A percentile compares a stretch with the other conserved stretches of the same genome.
phyloP scores from a whole-genome alignment of 1,140 invertebrate species.

The Bilobella aurantiaca region DNA sequence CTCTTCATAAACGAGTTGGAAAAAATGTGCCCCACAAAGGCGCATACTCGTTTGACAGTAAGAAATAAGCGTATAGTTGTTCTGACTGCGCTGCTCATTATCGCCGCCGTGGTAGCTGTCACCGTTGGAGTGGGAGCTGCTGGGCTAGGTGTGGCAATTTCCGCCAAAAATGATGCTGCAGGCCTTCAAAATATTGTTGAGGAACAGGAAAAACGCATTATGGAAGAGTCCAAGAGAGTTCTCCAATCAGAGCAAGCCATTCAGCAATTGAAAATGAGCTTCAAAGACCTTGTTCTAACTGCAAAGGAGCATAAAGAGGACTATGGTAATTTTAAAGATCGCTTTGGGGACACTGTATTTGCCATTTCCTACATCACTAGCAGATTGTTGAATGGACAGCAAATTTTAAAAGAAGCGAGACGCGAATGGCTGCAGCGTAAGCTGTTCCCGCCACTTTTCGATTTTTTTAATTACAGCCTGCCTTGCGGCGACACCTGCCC shows the following conservation, averaged over 20 bases:
- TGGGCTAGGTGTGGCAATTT: neutral
- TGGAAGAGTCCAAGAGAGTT: too few species aligned
- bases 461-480: neutral
- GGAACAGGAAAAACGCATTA: too few species aligned
- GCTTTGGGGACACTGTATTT: neutral
- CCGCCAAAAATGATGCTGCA: neutral
- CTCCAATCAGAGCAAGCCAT: constrained; percentile 5
- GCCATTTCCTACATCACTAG: constrained; percentile 6
- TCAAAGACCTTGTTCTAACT: neutral
- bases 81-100: neutral
- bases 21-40: neutral
- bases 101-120: neutral
- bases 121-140: neutral
- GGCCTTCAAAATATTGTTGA: neutral
- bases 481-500: neutral
- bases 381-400: neutral
- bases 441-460: neutral
- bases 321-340: neutral
- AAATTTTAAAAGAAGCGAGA: neutral
- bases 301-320: neutral
- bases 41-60: neutral
- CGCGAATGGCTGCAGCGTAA: neutral
- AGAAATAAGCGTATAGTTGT: neutral
- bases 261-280: neutral
- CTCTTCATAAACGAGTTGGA: neutral